phyloP scores from a whole-genome alignment of 1,140 invertebrate genomes.

The Scaptomyza pallida region DNA sequence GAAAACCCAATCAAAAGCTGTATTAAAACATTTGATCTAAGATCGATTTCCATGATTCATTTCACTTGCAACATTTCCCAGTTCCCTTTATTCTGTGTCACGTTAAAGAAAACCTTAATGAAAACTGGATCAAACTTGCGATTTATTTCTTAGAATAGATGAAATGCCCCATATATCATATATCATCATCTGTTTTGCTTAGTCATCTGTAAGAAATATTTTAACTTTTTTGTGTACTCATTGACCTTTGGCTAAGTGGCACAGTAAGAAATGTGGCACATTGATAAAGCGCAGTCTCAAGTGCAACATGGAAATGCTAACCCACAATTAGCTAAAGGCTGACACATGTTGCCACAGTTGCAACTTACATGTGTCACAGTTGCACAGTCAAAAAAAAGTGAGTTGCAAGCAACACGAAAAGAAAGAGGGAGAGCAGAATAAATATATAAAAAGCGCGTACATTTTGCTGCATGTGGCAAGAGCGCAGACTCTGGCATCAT shows the following conservation, averaged over 20 bases:
- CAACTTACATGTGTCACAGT: slow-evolving; percentile 47
- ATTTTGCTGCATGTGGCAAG: slow-evolving; percentile 55
- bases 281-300: slow-evolving; percentile 7
- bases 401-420: slow-evolving; percentile 6
- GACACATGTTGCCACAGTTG: slow-evolving; percentile 49
- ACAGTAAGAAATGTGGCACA: slow-evolving; percentile 49
- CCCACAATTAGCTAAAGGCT: slow-evolving; percentile 66
- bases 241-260: slow-evolving; percentile 60
- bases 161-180: not conserved
- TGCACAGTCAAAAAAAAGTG: slow-evolving; percentile 51
- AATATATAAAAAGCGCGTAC: slow-evolving; percentile 9
- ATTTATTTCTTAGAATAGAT: slow-evolving; percentile 4
- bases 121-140: not conserved
- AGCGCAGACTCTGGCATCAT: slow-evolving; percentile 28
- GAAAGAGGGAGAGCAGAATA: slow-evolving; percentile 24
- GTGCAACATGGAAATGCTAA: slow-evolving; percentile 49
- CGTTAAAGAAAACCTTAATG: not conserved
- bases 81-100: too few species aligned
- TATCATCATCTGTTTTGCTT: slow-evolving; percentile 9
- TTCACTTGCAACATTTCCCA: too few species aligned
- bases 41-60: too few species aligned
- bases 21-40: too few species aligned
- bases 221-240: not conserved
- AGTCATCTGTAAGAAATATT: slow-evolving; percentile 12
- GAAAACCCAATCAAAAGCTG: too few species aligned